Conservation (phyloP, 2,797 vertebrate genomes). For the Hirundo rustica region DNA sequence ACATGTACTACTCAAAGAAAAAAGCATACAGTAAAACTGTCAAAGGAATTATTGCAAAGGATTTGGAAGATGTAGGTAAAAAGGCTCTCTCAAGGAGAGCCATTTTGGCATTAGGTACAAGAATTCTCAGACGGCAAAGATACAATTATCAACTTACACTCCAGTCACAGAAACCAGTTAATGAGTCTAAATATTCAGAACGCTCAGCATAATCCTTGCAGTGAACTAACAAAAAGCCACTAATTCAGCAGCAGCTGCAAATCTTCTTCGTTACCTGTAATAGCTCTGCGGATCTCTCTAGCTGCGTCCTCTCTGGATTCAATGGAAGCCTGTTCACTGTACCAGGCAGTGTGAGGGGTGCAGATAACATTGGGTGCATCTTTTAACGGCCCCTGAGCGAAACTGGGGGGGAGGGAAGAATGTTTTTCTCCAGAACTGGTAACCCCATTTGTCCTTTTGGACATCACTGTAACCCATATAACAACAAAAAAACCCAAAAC, state of each 20-base stretch:
- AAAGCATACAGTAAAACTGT: not conserved
- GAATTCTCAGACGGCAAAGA: slow-evolving; percentile 8
- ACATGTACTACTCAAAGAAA: not conserved
- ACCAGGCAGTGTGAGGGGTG: slow-evolving; percentile 91
- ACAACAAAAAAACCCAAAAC: not conserved
- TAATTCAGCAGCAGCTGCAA: slow-evolving; percentile 16
- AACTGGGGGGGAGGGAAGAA: slow-evolving; percentile 65
- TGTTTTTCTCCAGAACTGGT: not conserved
- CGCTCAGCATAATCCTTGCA: not conserved
- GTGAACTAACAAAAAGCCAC: not conserved
- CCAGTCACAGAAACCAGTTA: not conserved
- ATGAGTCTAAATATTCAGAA: not conserved
- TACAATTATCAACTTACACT: not conserved
- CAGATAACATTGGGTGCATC: slow-evolving; percentile 90
- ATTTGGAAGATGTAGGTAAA: not conserved
- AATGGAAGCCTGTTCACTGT: slow-evolving; percentile 90
- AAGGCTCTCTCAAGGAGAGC: not conserved
- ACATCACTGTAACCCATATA: not conserved
- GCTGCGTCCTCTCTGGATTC: slow-evolving; percentile 89
- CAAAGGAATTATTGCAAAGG: not conserved
- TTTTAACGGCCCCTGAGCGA: slow-evolving; percentile 88
- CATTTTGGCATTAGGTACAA: not conserved
- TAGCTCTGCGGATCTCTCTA: slow-evolving; percentile 88
- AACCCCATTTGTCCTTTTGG: not conserved
- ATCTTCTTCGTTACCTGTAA: slow-evolving; percentile 78